Evolutionary conservation across 2,797 vertebrate genomes (phyloP).

Genomic region (Rallus crepitans): DNA sequence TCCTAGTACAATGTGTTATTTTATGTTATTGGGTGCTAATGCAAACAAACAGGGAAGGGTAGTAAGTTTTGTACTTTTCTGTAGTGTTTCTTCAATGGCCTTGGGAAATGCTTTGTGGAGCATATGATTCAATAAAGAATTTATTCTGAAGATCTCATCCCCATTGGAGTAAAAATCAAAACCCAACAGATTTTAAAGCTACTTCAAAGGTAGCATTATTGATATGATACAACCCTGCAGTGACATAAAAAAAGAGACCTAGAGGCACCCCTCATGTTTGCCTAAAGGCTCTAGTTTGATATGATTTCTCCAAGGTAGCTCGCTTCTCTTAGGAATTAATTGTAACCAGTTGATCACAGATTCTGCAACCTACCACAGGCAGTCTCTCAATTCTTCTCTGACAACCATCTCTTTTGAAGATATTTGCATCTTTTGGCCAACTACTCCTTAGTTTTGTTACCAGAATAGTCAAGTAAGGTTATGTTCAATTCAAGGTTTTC

Average conservation of each 20-base stretch:
- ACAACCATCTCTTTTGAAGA: background rate
- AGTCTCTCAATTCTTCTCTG: background rate
- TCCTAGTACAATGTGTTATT: background rate
- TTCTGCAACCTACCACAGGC: background rate
- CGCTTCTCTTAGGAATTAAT: background rate
- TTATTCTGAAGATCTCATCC: background rate
- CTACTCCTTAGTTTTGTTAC: background rate
- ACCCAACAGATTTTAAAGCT: background rate
- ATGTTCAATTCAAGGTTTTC: background rate
- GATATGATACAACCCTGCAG: background rate
- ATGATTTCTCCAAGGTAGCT: background rate
- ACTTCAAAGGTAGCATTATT: background rate
- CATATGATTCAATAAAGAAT: background rate
- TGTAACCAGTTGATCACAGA: background rate
- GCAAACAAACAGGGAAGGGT: background rate
- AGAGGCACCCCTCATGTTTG: fast-evolving
- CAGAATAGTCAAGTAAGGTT: background rate
- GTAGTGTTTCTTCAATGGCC: background rate
- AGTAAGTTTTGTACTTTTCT: background rate
- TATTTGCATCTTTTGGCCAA: background rate
- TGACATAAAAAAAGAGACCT: background rate
- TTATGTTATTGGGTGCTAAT: background rate
- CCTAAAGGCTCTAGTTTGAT: background rate
- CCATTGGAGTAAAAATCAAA: background rate
- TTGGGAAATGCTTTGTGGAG: background rate